Evolutionary conservation across 2,888 invertebrate genomes (phyloP), one percentile per base, ranked within the genome.

Genomic region (Hypolimnas misippus): DNA sequence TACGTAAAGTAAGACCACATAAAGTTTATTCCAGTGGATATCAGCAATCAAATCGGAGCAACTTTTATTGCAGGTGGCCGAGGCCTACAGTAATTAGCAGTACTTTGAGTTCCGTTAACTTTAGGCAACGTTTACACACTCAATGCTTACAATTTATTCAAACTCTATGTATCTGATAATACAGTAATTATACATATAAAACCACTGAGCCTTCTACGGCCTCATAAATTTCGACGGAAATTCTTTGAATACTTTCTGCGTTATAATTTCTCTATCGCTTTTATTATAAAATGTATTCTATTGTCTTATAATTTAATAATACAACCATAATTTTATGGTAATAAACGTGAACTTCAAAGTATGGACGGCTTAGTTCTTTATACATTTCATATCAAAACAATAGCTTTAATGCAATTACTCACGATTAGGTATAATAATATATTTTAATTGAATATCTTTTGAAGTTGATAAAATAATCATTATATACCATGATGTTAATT

Each of bases 1-100:
- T 21, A 49, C 14, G 49, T 16, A 46, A 54, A 38, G 31, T 44
- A 35, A 49, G 19, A 14, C 53, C 21, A 29, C 10, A 53, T 31
- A 55, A 54, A 57, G 29, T 51, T 66, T 57, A 54, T 60, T 44
- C 50, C 35, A 29, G 38, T 17, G 3, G 21, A 40, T 63, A 66
- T 60, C 63, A 66, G 57, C 19, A 60, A 63, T 53, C 57, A 54
- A 66, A 66, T 66, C 60, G 56, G 52, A 31, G 25, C 60, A 33
- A 10, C 31, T 63, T 66, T 57, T 57, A 55, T 60, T 54, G 46
- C 29, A 49, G 35, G 51, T 35, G 40, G n/a, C 44, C 51, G 50
- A 42, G 33, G 49, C 10, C 46, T 42, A 51, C 53, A 16, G 49
- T 66, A 63, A 63, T 66, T 60, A 60, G 63, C 31, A 54, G 60